Conservation (phyloP, 2,888 invertebrate genomes). For the Didymodactylos carnosus region DNA sequence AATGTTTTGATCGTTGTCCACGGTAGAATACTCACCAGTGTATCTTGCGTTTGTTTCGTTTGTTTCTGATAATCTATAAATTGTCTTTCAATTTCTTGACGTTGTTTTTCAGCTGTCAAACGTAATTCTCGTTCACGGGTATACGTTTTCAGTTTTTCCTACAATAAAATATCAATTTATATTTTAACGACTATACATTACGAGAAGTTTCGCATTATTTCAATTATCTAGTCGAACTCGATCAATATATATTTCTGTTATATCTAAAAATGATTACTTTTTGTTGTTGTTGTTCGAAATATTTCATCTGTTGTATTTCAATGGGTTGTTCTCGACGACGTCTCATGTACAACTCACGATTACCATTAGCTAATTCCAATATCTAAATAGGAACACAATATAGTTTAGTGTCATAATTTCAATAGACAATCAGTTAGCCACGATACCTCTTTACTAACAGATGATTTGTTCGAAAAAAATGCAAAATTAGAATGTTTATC, state of each 20-base stretch:
- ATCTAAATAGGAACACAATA: conserved; percentile 2
- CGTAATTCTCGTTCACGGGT: background rate
- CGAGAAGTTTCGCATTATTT: no score
- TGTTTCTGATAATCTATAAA: background rate
- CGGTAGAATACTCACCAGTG: background rate
- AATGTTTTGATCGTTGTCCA: no score
- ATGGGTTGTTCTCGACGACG: conserved; percentile 9
- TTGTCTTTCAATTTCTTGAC: background rate
- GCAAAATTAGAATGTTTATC: background rate
- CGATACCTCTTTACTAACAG: background rate
- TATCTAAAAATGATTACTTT: background rate
- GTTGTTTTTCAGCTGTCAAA: background rate
- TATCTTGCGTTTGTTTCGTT: background rate
- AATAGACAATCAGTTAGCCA: background rate
- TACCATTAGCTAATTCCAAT: conserved; percentile 12
- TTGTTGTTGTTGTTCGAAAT: background rate
- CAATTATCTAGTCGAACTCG: no score
- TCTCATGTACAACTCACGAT: conserved; percentile 14
- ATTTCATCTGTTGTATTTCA: conserved; percentile 15
- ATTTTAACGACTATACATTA: no score
- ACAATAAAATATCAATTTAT: no score
- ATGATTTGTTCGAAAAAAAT: background rate
- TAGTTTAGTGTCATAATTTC: background rate
- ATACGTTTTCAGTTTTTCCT: background rate
- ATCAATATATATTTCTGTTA: no score